Percentiles rank a stretch among this genome's conserved stretches.
Evolutionary conservation across 2,888 invertebrate species (phyloP).

Genomic region (Cheilosia grossa): DNA sequence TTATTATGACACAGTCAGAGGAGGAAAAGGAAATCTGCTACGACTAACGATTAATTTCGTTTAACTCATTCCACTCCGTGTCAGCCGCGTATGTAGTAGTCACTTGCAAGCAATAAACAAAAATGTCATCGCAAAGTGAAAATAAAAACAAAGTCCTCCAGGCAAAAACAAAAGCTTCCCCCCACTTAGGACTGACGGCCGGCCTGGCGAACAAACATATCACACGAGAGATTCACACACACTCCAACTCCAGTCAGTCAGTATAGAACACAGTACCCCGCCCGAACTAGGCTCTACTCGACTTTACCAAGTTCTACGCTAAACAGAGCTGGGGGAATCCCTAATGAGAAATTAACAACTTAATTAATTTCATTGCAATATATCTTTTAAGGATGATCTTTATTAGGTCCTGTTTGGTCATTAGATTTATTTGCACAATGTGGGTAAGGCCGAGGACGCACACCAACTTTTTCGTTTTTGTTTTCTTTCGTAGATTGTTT

Average conservation of each 20-base stretch:
- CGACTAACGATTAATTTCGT: constrained; percentile 53
- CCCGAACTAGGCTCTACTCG: constrained; percentile 16
- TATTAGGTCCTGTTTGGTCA: constrained; percentile 72
- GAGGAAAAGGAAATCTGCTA: constrained; percentile 14
- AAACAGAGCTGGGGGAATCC: constrained; percentile 56
- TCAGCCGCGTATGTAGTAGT: constrained; percentile 21
- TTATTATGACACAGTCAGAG: constrained; percentile 34
- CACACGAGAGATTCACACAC: constrained; percentile 22
- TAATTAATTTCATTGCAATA: constrained; percentile 83
- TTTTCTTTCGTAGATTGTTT: constrained; percentile 7
- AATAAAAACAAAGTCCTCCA: constrained; percentile 46
- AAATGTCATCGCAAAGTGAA: constrained; percentile 64
- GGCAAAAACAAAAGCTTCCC: constrained; percentile 49
- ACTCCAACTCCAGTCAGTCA: background rate
- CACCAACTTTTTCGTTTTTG: constrained; percentile 28
- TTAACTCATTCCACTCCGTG: constrained; percentile 41
- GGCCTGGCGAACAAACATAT: constrained; percentile 26
- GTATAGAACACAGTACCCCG: constrained; percentile 6
- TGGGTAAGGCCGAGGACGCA: background rate
- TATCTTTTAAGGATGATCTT: constrained; percentile 78
- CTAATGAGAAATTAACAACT: constrained; percentile 83
- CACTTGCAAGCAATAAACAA: constrained; percentile 71
- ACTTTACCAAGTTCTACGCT: constrained; percentile 21
- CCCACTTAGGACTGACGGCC: constrained; percentile 11
- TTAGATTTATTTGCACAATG: constrained; percentile 65